Evolutionary conservation across 2,113 vertebrate species (phyloP).

Genomic region (Lampris incognitus): DNA sequence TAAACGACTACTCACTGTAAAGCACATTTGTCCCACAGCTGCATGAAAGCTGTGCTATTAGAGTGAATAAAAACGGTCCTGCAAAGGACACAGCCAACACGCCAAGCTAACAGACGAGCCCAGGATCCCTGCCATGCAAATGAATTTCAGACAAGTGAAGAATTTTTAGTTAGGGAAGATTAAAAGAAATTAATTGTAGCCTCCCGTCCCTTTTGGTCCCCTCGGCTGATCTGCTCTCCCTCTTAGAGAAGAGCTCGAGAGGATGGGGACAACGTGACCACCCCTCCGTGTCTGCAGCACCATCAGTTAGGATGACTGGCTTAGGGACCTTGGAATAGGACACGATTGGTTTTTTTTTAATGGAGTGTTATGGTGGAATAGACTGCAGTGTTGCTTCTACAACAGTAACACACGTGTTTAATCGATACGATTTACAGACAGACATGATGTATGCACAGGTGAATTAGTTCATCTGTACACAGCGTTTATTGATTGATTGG

Average conservation of each 20-base stretch:
- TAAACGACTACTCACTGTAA: no score
- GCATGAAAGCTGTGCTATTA: no score
- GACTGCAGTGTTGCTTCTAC: background rate
- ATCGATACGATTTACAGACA: background rate
- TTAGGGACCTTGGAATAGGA: constrained; percentile 44
- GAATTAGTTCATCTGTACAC: no score
- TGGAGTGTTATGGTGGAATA: constrained; percentile 39
- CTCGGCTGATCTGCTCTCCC: background rate
- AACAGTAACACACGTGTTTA: constrained; percentile 23
- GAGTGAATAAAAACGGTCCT: no score
- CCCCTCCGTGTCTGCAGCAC: constrained; percentile 28
- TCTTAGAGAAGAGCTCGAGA: constrained; percentile 17
- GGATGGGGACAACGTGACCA: constrained; percentile 15
- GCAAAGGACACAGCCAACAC: no score
- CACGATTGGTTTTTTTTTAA: constrained; percentile 55
- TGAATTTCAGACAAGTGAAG: no score
- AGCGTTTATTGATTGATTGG: no score
- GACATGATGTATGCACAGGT: background rate
- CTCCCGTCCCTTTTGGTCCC: fast-evolving
- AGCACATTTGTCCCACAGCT: no score
- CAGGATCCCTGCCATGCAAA: no score
- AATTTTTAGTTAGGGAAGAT: no score
- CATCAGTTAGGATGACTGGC: constrained; percentile 69
- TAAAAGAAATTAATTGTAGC: no score
- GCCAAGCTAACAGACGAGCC: no score